Conservation (phyloP, 2,113 vertebrate species). For the Cyphotilapia sp. region DNA sequence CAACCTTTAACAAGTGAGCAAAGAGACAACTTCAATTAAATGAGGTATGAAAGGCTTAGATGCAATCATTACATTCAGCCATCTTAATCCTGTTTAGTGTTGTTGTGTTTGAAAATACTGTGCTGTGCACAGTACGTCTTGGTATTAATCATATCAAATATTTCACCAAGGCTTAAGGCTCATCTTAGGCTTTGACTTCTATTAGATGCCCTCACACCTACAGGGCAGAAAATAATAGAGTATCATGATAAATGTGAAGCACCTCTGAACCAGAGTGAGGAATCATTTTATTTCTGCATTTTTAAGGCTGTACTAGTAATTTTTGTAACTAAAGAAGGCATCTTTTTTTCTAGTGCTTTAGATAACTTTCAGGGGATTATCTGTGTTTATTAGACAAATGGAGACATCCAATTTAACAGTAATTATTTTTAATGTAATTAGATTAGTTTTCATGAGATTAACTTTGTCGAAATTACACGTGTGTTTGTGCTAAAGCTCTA, state of each 20-base stretch:
- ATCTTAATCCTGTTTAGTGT: constrained; percentile 29
- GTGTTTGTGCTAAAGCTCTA: not conserved
- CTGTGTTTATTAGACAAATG: constrained; percentile 3
- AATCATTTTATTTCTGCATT: not conserved
- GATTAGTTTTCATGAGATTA: not conserved
- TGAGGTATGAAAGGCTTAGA: constrained; percentile 41
- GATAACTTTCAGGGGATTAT: constrained; percentile 4
- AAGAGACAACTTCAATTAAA: constrained; percentile 28
- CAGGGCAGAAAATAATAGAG: constrained; percentile 1
- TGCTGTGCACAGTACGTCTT: not conserved
- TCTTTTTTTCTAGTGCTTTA: not conserved
- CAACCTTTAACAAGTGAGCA: constrained; percentile 1
- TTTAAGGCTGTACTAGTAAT: not conserved
- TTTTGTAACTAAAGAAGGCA: not conserved
- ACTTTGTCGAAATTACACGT: not conserved
- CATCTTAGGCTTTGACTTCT: constrained; percentile 8
- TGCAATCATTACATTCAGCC: constrained; percentile 24
- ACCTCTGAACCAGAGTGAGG: not conserved
- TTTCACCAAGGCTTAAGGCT: constrained; percentile 37
- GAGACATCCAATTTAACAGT: constrained; percentile 11
- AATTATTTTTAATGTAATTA: not conserved
- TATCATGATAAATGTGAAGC: not conserved
- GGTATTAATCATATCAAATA: constrained; percentile 52
- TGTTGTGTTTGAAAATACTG: constrained; percentile 46
- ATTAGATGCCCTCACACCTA: not conserved